Evolutionary conservation across 2,797 vertebrate species (phyloP).

Genomic region (Gambelia wislizenii): DNA sequence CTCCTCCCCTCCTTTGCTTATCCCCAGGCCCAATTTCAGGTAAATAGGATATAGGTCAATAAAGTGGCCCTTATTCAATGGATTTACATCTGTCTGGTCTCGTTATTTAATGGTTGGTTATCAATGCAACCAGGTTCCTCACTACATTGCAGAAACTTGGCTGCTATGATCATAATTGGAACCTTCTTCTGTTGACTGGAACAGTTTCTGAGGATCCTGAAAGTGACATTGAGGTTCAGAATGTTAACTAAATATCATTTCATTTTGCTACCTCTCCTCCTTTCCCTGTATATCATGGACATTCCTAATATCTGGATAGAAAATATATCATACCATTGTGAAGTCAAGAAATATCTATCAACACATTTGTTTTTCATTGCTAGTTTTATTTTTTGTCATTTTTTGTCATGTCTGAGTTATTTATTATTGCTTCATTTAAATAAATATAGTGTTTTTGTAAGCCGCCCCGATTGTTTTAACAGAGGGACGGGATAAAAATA

Average conservation of each 20-base stretch:
- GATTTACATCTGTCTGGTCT: no score
- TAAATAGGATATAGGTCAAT: no score
- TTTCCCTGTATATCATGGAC: background rate
- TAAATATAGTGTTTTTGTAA: constrained; percentile 37
- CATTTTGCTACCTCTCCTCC: constrained; percentile 7
- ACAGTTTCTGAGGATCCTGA: background rate
- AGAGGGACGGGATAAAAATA: no score
- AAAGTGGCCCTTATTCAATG: no score
- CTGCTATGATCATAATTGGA: background rate
- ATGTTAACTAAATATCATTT: background rate
- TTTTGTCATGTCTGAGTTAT: constrained; percentile 35
- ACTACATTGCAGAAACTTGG: constrained; percentile 16
- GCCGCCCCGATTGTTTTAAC: no score
- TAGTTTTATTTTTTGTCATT: constrained; percentile 21
- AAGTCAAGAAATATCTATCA: constrained; percentile 29
- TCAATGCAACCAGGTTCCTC: background rate
- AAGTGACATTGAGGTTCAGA: background rate
- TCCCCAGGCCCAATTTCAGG: no score
- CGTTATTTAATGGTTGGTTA: no score
- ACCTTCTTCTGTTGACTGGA: background rate
- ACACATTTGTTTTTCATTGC: constrained; percentile 25
- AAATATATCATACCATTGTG: constrained; percentile 29
- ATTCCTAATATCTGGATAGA: constrained; percentile 40
- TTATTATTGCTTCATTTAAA: constrained; percentile 49
- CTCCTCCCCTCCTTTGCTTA: no score